Evolutionary conservation across 2,888 invertebrate species (phyloP).

Genomic region (Chrysodeixis includens): DNA sequence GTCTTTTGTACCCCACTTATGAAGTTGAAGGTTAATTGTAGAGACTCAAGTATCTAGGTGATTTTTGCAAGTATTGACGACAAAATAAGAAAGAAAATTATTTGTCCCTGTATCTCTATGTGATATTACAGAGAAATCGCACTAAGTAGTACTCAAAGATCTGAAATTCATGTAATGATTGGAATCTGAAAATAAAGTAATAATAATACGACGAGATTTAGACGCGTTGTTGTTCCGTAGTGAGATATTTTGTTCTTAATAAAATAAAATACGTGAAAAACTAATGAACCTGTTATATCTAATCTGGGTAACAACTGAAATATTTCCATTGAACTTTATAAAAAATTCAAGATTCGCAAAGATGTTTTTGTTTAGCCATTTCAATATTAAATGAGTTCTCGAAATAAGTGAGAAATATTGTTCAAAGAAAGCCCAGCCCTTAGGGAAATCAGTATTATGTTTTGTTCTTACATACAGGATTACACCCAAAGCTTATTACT

Average conservation of each 20-base stretch:
- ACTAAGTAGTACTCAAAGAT: too few species aligned
- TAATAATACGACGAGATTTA: too few species aligned
- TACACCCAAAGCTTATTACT: constrained; percentile 5
- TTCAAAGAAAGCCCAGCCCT: constrained; percentile 33
- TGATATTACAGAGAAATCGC: too few species aligned
- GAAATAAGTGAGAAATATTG: constrained; percentile 3
- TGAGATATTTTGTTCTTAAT: not conserved
- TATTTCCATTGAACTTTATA: not conserved
- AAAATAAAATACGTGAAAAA: not conserved
- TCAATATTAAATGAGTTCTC: constrained; percentile 2
- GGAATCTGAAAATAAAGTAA: too few species aligned
- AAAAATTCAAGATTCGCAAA: not conserved
- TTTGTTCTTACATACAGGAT: constrained; percentile 36
- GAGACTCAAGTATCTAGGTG: too few species aligned
- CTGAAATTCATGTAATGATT: too few species aligned
- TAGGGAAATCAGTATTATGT: constrained; percentile 40
- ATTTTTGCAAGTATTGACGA: too few species aligned
- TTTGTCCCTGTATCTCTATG: too few species aligned
- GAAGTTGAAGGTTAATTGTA: too few species aligned
- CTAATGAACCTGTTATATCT: not conserved
- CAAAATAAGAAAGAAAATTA: too few species aligned
- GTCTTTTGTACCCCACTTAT: not conserved
- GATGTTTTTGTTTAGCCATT: not conserved
- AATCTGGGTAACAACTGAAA: not conserved
- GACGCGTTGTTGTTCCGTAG: not conserved